Percentiles rank a stretch among this genome's conserved stretches.
These are phyloP conservation scores for Periparus ater DNA, from an alignment of 2,797 vertebrate genomes.

Conservation along the genomic window DNA sequence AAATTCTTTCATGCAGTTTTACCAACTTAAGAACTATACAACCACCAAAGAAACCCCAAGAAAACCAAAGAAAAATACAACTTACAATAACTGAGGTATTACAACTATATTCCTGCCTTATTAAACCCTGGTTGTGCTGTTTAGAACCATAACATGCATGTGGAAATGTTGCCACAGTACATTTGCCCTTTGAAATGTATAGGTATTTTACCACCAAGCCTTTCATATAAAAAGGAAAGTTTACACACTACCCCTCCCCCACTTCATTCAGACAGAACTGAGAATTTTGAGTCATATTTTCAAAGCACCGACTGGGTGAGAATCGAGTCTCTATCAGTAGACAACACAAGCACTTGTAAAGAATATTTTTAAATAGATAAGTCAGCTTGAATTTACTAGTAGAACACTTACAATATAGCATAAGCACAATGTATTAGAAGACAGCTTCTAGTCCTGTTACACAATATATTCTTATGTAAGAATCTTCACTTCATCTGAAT, in stretches of 20 bases:
- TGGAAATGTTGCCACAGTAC: neutral
- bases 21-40: neutral
- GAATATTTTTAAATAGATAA: neutral
- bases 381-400: neutral
- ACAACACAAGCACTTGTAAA: neutral
- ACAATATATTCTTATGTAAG: constrained; percentile 62
- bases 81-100: neutral
- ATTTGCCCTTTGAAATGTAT: neutral
- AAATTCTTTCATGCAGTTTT: neutral
- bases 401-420: neutral
- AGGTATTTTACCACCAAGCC: neutral
- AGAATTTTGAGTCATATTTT: neutral
- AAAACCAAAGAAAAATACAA: neutral
- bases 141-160: neutral
- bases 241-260: neutral
- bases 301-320: neutral
- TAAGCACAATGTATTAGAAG: neutral
- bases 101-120: neutral
- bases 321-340: neutral
- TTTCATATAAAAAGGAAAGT: neutral
- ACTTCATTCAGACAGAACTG: neutral
- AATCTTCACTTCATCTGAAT: constrained; percentile 13
- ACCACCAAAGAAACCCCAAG: neutral
- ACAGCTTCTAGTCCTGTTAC: constrained; percentile 42
- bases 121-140: neutral